Conservation (phyloP, 2,888 invertebrate species). For the Lamproptera curius region DNA sequence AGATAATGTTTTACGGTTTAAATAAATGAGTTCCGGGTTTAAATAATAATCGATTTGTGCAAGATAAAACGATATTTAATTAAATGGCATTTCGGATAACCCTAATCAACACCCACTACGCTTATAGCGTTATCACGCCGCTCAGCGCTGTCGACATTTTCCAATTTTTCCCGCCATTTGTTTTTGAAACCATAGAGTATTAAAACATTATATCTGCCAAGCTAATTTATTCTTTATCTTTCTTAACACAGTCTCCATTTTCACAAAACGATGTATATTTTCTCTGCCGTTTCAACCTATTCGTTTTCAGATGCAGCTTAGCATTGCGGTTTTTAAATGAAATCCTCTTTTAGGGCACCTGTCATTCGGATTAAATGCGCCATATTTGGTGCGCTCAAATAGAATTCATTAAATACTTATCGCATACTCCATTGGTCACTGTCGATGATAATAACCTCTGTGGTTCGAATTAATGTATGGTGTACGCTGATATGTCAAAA, state of each 20-base stretch:
- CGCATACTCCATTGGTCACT: constrained; percentile 26
- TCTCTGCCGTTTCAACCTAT: constrained; percentile 31
- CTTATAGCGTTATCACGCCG: constrained; percentile 73
- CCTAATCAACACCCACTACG: constrained; percentile 52
- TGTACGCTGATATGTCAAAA: background rate
- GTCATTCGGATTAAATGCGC: constrained; percentile 62
- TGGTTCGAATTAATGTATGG: background rate
- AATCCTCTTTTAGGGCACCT: constrained; percentile 61
- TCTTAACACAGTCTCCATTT: background rate
- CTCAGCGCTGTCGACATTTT: constrained; percentile 72
- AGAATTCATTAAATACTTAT: constrained; percentile 41
- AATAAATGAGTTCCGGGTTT: no score
- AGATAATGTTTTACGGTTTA: no score
- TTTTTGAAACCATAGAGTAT: constrained; percentile 22
- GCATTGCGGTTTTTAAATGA: constrained; percentile 71
- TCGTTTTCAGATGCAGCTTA: constrained; percentile 37
- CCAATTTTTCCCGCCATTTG: constrained; percentile 64
- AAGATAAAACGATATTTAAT: no score
- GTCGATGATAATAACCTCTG: constrained; percentile 1
- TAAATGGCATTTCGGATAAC: constrained; percentile 34
- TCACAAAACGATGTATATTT: background rate
- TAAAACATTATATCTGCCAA: constrained; percentile 13
- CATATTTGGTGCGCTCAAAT: constrained; percentile 40
- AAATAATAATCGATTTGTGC: no score
- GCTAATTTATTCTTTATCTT: constrained; percentile 22